phyloP scores from a whole-genome alignment of 2,113 vertebrate species.

The Fulica atra region DNA sequence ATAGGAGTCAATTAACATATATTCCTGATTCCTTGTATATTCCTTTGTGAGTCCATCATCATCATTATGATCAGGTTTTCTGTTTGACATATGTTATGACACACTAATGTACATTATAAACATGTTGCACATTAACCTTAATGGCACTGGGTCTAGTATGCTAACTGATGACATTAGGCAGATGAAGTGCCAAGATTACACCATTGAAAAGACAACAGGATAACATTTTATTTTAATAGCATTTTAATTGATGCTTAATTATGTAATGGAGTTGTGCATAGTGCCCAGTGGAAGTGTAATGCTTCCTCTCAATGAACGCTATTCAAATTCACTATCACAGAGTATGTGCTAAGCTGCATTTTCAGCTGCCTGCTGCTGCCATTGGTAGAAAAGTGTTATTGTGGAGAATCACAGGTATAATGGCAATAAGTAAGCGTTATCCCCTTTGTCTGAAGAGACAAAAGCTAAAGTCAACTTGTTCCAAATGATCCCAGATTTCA shows the following conservation, averaged over 20 bases:
- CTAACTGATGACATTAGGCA: conserved; percentile 48
- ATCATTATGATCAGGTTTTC: conserved; percentile 22
- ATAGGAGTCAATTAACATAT: not conserved
- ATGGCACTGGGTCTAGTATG: conserved; percentile 13
- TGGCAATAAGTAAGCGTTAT: not conserved
- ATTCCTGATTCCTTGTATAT: not conserved
- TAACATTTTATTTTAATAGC: conserved; percentile 64
- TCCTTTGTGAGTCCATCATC: conserved; percentile 28
- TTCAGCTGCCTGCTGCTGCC: conserved; percentile 36
- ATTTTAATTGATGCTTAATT: conserved; percentile 72
- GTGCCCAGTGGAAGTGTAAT: conserved; percentile 48
- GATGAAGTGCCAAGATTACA: conserved; percentile 41
- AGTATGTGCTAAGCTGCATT: not conserved
- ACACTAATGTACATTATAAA: not conserved
- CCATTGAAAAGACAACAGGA: conserved; percentile 68
- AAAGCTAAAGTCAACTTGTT: not conserved
- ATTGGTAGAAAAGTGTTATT: not conserved
- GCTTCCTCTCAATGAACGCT: not conserved
- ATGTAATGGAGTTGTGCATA: conserved; percentile 24
- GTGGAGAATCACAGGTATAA: conserved; percentile 20
- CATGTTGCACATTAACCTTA: conserved; percentile 64
- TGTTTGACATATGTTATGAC: conserved; percentile 54
- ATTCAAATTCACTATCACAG: not conserved
- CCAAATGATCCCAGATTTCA: not conserved
- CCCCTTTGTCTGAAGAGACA: not conserved